Evolutionary conservation across 2,113 vertebrate species (phyloP).

Genomic region (Macquaria ambigua): DNA sequence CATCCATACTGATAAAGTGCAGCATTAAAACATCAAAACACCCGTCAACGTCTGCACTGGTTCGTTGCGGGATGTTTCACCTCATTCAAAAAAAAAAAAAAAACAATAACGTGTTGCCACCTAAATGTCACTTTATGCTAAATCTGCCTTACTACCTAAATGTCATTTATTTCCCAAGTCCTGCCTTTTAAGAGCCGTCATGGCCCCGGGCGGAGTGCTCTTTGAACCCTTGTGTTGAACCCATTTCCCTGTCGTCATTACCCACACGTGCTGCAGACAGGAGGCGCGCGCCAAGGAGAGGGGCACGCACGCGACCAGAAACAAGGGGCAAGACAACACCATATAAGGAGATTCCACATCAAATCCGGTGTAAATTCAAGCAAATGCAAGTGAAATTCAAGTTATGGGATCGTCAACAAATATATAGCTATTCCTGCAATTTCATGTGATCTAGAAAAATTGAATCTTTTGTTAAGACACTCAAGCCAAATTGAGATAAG

Average conservation of each 20-base stretch:
- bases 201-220: slow-evolving; percentile 77
- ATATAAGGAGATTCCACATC: slow-evolving; percentile 2
- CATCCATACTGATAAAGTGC: slow-evolving; percentile 57
- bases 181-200: slow-evolving; percentile 71
- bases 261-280: slow-evolving; percentile 62
- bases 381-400: not conserved
- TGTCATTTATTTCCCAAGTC: slow-evolving; percentile 74
- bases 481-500: not conserved
- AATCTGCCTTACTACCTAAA: slow-evolving; percentile 71
- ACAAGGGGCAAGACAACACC: not conserved
- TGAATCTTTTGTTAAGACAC: not conserved
- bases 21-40: slow-evolving; percentile 73
- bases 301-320: slow-evolving; percentile 23
- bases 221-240: slow-evolving; percentile 82
- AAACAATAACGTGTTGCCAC: slow-evolving; percentile 15
- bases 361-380: not conserved
- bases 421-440: not conserved
- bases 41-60: slow-evolving; percentile 50
- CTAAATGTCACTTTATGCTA: slow-evolving; percentile 78
- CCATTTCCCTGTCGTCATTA: slow-evolving; percentile 81
- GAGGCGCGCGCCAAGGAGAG: not conserved
- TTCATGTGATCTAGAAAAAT: not conserved
- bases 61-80: slow-evolving; percentile 45
- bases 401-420: not conserved
- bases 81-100: slow-evolving; percentile 48